Evolutionary conservation across 2,888 invertebrate genomes (phyloP), one percentile per base, ranked within the genome.

Genomic region (Meghimatium bilineatum): DNA sequence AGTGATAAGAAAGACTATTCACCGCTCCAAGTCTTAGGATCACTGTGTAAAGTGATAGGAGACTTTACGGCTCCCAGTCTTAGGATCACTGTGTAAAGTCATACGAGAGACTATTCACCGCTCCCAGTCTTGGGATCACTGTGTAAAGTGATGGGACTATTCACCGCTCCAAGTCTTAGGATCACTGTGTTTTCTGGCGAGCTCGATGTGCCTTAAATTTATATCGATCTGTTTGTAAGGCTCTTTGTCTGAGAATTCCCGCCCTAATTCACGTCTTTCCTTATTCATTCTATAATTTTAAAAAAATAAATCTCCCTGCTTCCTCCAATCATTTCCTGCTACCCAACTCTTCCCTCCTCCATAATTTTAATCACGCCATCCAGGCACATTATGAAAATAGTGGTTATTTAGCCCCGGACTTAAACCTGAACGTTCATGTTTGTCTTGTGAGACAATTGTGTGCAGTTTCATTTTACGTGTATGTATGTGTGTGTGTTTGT

Each of bases 221-320:
- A 1, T 38, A 66, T 60, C 77, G 77, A 60, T 66, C 69, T 69
- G 52, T 80, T 69, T 52, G 38, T 36, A 36, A 79, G 34, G 56
- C n/a, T 80, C 34, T 66, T 17, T 44, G n/a, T 14, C 38, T 29
- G 14, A 44, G n/a, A 72, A 72, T 49, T n/a, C 49, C 44, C n/a
- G 44, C 44, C 38, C 44, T 44, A 3, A 36, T 38, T 63, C 32
- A 49, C 44, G 14, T 72, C 72, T 44, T 44, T 44, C n/a, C 29
- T 44, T 72, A 34, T 29, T 71, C 32, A 14, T 34, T 34, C 14
- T 5, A 36, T 34, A 8, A 17, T 56, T 32, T 32, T n/a, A 72
- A 14, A 44, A 72, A 8, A n/a, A 72, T n/a, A 0, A 38, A 29
- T 44, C 23, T 72, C 72, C 12, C 44, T 44, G 26, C 12, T 20